These are phyloP conservation scores for Pelodiscus sinensis DNA, from an alignment of 2,113 vertebrate species.

Conservation along the genomic window DNA sequence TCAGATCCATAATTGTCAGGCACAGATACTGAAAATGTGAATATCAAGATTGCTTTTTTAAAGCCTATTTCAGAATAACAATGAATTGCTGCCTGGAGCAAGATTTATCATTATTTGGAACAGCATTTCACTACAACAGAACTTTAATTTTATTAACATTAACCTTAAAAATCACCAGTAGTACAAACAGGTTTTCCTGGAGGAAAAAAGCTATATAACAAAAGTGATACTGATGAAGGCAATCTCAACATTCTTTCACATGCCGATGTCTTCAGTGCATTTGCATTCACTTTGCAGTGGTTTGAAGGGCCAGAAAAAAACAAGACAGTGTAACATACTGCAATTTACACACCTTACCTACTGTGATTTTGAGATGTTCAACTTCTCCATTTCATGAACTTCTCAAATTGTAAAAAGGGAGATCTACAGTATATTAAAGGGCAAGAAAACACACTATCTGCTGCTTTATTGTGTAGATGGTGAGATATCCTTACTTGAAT, in stretches of 20 bases:
- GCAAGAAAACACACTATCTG: background rate
- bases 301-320: background rate
- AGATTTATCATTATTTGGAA: constrained; percentile 18
- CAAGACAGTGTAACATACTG: background rate
- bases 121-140: background rate
- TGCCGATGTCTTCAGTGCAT: background rate
- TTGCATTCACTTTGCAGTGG: background rate
- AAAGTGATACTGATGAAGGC: background rate
- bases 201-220: background rate
- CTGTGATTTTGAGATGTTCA: background rate
- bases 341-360: background rate
- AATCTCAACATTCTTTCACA: background rate
- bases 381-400: background rate
- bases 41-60: background rate
- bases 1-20: background rate
- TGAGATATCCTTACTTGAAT: constrained; percentile 1
- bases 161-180: background rate
- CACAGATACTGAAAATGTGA: constrained; percentile 7
- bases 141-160: background rate
- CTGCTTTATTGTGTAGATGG: background rate
- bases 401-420: background rate
- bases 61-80: constrained; percentile 23
- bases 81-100: constrained; percentile 19
- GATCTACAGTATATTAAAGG: background rate
- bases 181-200: background rate